Conservation (phyloP, 2,113 vertebrate genomes). For the Crocuta crocuta region DNA sequence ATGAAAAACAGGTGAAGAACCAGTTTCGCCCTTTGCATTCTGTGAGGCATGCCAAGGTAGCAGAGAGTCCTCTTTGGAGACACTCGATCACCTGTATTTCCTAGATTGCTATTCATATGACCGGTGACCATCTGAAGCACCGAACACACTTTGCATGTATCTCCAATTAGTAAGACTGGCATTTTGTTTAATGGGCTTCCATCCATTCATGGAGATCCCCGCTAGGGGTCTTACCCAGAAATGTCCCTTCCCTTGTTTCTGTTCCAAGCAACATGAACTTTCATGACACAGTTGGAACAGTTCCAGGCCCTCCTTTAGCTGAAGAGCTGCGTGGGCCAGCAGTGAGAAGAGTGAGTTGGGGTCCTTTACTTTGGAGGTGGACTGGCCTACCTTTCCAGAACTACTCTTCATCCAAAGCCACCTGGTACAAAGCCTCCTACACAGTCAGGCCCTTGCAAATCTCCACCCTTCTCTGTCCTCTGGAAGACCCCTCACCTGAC, state of each 20-base stretch:
- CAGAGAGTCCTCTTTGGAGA: background rate
- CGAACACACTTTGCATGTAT: background rate
- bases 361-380: background rate
- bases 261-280: background rate
- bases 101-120: background rate
- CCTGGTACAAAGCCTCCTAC: background rate
- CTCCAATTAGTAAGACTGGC: background rate
- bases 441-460: background rate
- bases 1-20: background rate
- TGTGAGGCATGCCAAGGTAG: background rate
- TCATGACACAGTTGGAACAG: background rate
- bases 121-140: background rate
- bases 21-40: background rate
- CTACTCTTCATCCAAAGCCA: background rate
- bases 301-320: background rate
- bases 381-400: background rate
- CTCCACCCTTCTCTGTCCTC: background rate
- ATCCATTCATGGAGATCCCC: background rate
- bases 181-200: background rate
- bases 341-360: background rate
- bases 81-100: background rate
- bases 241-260: background rate
- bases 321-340: background rate
- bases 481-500: background rate
- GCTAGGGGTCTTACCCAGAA: background rate